Evolutionary conservation across 1,140 invertebrate genomes (phyloP).

Genomic region (Rhagoletis pomonella): DNA sequence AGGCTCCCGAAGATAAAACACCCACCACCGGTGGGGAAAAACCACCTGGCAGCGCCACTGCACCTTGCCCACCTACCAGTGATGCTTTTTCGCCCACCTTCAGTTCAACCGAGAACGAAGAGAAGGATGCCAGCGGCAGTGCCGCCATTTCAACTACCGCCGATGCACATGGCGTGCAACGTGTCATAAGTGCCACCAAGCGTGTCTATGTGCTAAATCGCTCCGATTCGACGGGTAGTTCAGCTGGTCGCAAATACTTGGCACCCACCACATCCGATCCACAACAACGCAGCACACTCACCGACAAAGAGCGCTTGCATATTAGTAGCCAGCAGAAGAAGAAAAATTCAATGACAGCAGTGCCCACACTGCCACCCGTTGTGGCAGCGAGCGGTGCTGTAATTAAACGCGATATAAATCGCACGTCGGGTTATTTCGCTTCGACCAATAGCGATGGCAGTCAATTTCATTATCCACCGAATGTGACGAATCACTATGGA

Average conservation of each 20-base stretch:
- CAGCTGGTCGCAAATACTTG: conserved; percentile 87
- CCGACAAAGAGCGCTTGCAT: conserved; percentile 79
- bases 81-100: conserved; percentile 71
- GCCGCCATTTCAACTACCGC: conserved; percentile 56
- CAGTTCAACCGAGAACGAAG: conserved; percentile 71
- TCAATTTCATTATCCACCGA: conserved; percentile 70
- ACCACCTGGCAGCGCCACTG: conserved; percentile 66
- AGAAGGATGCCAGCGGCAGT: conserved; percentile 65
- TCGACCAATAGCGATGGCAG: conserved; percentile 60
- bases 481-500: conserved; percentile 57
- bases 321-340: conserved; percentile 70
- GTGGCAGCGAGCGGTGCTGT: conserved; percentile 55
- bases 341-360: conserved; percentile 69
- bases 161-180: conserved; percentile 46
- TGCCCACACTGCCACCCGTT: conserved; percentile 60
- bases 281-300: conserved; percentile 76
- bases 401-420: conserved; percentile 48
- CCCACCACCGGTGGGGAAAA: conserved; percentile 61
- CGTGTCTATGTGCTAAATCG: conserved; percentile 76
- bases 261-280: conserved; percentile 92
- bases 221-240: conserved; percentile 88
- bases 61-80: conserved; percentile 68
- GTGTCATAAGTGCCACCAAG: conserved; percentile 66
- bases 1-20: conserved; percentile 79
- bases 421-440: background rate